phyloP scores from a whole-genome alignment of 2,797 vertebrate genomes.

The Parauchenoglanis punctatus region DNA sequence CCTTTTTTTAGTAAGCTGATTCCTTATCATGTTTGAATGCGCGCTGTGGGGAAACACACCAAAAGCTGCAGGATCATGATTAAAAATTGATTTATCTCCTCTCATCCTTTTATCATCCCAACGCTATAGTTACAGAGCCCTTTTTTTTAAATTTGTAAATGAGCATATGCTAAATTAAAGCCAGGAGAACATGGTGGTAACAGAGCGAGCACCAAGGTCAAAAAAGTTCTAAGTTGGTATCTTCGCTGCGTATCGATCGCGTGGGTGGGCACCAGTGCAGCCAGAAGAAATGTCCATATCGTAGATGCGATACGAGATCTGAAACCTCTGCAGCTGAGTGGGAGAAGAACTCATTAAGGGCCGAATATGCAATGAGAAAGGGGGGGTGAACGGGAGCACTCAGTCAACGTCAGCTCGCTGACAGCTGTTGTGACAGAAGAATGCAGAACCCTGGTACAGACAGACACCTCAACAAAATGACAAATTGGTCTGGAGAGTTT shows the following conservation, averaged over 20 bases:
- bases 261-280: constrained; percentile 62
- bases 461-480: constrained; percentile 37
- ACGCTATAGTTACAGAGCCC: not conserved
- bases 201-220: constrained; percentile 13
- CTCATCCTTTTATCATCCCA: not conserved
- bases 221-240: constrained; percentile 31
- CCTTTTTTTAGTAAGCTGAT: not conserved
- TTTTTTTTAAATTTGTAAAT: not conserved
- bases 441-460: constrained; percentile 28
- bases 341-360: constrained; percentile 40
- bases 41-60: constrained; percentile 8
- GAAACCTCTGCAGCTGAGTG: constrained; percentile 9
- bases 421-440: constrained; percentile 53
- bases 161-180: constrained; percentile 30
- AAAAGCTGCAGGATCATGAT: not conserved
- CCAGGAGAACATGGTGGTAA: constrained; percentile 26
- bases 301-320: not conserved
- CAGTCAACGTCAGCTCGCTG: constrained; percentile 35
- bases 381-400: constrained; percentile 38
- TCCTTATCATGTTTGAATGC: constrained; percentile 13
- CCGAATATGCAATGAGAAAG: constrained; percentile 49
- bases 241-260: constrained; percentile 65
- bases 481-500: constrained; percentile 38
- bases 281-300: constrained; percentile 12
- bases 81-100: constrained; percentile 15